Conservation (phyloP, 1,140 invertebrate species). For the Temnothorax curvispinosus region DNA sequence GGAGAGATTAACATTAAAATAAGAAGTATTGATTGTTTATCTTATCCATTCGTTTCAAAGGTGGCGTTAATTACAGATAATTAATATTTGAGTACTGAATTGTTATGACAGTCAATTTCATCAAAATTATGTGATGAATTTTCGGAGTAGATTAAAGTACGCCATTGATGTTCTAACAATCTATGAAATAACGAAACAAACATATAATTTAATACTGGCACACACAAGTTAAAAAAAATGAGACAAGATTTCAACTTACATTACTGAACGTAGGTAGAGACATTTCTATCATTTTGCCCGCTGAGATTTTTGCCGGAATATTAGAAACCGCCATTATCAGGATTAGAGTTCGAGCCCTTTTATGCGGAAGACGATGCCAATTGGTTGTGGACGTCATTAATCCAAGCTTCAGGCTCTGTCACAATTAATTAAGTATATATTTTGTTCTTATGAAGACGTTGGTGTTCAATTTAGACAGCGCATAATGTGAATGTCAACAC, state of each 20-base stretch:
- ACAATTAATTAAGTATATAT: neutral
- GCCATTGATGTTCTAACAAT: constrained; percentile 63
- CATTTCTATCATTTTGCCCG: constrained; percentile 68
- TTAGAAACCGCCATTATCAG: constrained; percentile 74
- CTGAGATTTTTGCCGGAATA: constrained; percentile 64
- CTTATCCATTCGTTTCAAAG: neutral
- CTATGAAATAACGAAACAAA: neutral
- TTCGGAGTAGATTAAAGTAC: constrained; percentile 67
- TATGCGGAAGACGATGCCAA: constrained; percentile 66
- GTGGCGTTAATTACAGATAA: neutral
- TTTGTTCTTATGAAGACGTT: neutral
- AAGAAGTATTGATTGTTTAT: neutral
- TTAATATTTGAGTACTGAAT: neutral
- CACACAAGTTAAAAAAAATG: neutral
- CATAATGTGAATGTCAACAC: constrained; percentile 4
- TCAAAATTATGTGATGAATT: neutral
- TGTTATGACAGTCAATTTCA: neutral
- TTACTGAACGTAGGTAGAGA: constrained; percentile 71
- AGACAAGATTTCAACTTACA: constrained; percentile 60
- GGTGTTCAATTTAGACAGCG: neutral
- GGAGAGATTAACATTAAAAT: neutral
- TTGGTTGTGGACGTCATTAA: constrained; percentile 52
- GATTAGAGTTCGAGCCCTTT: constrained; percentile 65
- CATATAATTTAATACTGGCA: neutral
- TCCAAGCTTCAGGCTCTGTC: constrained; percentile 65